Evolutionary conservation across 2,888 invertebrate species (phyloP), one percentile per base, ranked within the genome.

Genomic region (Apodemia duryi): DNA sequence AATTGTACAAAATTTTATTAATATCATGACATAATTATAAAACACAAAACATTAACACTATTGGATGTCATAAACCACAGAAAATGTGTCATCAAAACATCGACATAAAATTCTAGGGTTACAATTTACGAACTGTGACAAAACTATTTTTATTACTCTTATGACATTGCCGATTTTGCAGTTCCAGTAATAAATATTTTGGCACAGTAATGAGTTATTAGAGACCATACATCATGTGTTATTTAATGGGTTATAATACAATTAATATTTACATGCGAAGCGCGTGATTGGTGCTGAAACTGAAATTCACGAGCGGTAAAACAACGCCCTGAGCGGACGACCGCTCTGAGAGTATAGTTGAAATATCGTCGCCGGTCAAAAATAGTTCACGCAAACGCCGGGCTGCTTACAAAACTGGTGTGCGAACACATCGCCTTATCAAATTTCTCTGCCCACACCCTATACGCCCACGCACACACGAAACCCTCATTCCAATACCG

Each of bases 391-490:
- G 76, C 74, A 71, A 72, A 73, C 74, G 75, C 72, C 78, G 78
- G 67, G 83, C 78, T 86, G 87, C 90, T 89, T 91, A 91, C 91
- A 91, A 90, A 91, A 88, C 87, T 85, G 89, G 91, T 82, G 75
- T 75, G 70, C 72, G 73, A 72, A 73, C 80, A 81, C 74, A 79
- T 76, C 82, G 87, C 83, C 88, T 91, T 91, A 91, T 91, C 91
- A 89, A 91, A 91, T 91, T 91, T 91, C 91, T 79, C 86, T 81
- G 78, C 90, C 88, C 85, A 87, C 87, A 79, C 80, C 76, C 80
- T 54, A 73, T 66, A 61, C 76, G 73, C 76, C 75, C 84, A 84
- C 85, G 83, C 85, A 68, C 86, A 75, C 76, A 70, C 72, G 65
- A 70, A 69, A 69, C 66, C 66, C 73, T 73, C 76, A 75, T 72